These are phyloP conservation scores for Cladopsammia gracilis DNA, from an alignment of 64 coral and sea anemone species.

Conservation along the genomic window DNA sequence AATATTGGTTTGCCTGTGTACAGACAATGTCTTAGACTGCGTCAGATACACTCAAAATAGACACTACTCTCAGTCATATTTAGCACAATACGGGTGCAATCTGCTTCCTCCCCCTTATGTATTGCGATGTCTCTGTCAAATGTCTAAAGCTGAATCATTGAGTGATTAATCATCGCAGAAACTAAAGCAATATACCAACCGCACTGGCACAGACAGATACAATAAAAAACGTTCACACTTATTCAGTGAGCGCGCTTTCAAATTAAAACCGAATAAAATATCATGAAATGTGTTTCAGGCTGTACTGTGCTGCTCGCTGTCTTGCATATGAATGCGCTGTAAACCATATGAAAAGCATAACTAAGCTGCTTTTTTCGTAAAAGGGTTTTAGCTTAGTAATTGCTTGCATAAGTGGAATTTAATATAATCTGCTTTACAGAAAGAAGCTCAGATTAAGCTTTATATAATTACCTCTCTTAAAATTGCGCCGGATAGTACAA, in stretches of 20 bases:
- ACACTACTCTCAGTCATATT: no score
- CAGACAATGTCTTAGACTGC: no score
- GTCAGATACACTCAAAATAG: no score
- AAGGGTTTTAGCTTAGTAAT: neutral
- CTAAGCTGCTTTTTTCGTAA: neutral
- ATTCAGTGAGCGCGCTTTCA: neutral
- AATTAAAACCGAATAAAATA: neutral
- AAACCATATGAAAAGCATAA: neutral
- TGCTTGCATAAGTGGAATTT: neutral
- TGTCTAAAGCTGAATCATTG: neutral
- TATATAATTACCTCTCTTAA: conserved; percentile 13
- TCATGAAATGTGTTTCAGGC: neutral
- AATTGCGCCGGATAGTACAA: neutral
- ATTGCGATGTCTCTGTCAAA: no score
- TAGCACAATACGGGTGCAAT: no score
- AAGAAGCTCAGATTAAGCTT: neutral
- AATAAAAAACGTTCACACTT: neutral
- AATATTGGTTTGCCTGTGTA: no score
- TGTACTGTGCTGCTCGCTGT: no score
- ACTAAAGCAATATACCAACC: neutral
- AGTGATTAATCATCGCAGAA: neutral
- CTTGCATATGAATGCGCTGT: neutral
- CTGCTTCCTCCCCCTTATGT: no score
- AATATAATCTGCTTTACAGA: neutral
- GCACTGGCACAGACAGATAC: neutral